Evolutionary conservation across 2,113 vertebrate species (phyloP), one percentile per base, ranked within the genome.

Genomic region (Cariama cristata): DNA sequence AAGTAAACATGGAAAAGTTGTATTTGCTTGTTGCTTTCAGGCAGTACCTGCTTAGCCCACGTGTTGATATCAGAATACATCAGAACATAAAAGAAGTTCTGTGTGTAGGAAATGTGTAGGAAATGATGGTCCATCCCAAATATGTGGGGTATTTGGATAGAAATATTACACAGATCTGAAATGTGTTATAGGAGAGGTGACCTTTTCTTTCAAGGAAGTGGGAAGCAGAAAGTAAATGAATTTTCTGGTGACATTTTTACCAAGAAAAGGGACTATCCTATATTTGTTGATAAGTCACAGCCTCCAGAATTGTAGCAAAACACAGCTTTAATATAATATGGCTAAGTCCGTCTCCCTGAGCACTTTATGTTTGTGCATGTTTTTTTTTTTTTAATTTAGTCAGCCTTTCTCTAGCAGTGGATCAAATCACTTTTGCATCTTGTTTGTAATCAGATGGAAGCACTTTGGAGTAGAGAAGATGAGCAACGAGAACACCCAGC

Each of bases 291-390:
- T 50, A 42, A 28, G 35, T 59, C 23, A 45, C 22, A 40, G 7
- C 52, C 53, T 42, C 24, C 47, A 87, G 17, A 90, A 84, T 64
- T 44, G 85, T 7, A 60, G 8, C 22, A 74, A 95, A 92, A 62
- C 62, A 30, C 3, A 32, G 2, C 8, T 72, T 79, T 64, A 49
- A 50, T 75, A 14, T 55, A 49, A 35, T 32, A 66, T 0, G 0
- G 4, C 10, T 44, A 60, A 86, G 83, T 1, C 9, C 19, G 62
- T 33, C 11, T 42, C 33, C 75, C 42, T 74, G 10, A 81, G 5
- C 9, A 52, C 7, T 63, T 63, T 18, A 38, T 38, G 4, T 35
- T 50, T 85, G 23, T 74, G 14, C 12, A 5, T 62, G 18, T 13
- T 42, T 67, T 53, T 42, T 19, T 14, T 63, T 40, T 53, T 64